A percentile compares a stretch with the other conserved stretches of the same genome.
Conservation (phyloP, 2,797 vertebrate genomes). For the Hydrolagus colliei region DNA sequence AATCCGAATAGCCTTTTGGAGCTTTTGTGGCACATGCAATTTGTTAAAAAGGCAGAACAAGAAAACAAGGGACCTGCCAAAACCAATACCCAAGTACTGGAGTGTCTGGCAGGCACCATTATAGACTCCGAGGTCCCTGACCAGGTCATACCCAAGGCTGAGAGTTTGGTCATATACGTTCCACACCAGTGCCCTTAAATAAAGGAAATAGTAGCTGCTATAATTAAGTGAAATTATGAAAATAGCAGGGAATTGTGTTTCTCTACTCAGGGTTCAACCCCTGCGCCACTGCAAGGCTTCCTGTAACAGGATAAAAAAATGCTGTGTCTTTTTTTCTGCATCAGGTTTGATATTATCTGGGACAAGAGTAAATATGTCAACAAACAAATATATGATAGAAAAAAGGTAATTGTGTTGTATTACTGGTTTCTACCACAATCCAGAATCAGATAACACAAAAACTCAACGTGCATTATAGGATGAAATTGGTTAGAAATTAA, state of each 20-base stretch:
- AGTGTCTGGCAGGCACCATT: conserved; percentile 4
- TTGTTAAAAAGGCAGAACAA: conserved; percentile 11
- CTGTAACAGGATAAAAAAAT: too few relatives aligned
- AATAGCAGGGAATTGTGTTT: background rate
- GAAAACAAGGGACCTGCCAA: background rate
- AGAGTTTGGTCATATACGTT: background rate
- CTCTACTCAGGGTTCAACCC: too few relatives aligned
- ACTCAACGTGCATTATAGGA: too few relatives aligned
- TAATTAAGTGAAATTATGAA: conserved; percentile 2
- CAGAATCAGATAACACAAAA: too few relatives aligned
- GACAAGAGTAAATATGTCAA: too few relatives aligned
- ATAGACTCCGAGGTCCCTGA: background rate
- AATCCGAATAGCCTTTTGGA: background rate
- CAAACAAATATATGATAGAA: too few relatives aligned
- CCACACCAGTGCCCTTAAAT: background rate
- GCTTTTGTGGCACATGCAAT: background rate
- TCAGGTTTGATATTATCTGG: too few relatives aligned
- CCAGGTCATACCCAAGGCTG: background rate
- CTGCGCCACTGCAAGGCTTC: too few relatives aligned
- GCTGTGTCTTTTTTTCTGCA: too few relatives aligned
- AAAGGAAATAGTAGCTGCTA: background rate
- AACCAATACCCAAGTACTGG: background rate
- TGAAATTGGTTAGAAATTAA: too few relatives aligned
- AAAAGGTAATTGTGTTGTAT: too few relatives aligned
- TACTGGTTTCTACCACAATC: too few relatives aligned